Base-by-base conservation (phyloP, 2,888 invertebrate genomes). In the Zygogramma bicolorata region DNA sequence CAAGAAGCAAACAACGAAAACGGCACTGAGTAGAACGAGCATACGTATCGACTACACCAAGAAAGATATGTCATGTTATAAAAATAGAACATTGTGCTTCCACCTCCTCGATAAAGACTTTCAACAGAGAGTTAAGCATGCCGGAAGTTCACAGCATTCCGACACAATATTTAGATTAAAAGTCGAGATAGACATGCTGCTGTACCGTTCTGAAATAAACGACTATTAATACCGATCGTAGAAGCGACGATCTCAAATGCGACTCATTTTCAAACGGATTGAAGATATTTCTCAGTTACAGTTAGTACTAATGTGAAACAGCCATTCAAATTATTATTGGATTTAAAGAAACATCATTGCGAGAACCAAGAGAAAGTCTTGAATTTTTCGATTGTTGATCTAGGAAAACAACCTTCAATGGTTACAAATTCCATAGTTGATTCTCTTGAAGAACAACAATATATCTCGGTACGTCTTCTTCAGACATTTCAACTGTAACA, bases 121-220 rank as follows among this genome's bases (percentile, higher is more conserved):
- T 79, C 79, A 78, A 74, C 79, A 73, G 77, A 71, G 78, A 79
- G 75, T 76, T 71, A 72, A 78, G 76, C 68, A 75, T 80, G 80
- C 79, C 80, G 80, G 80, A 80, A 80, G 80, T 80, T 71, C 77
- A 76, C 77, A 76, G 74, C 80, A 80, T 79, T 79, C 77, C 80
- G 77, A 76, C 76, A 75, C 73, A 75, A 77, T 77, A 79, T 78
- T 78, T 71, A 79, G 79, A 77, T 78, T 73, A 76, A 73, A 76
- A 73, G 74, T 66, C 67, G 59, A 75, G 76, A 76, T 71, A 71
- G 73, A 74, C 65, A 62, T 69, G 31, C 68, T 72, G 72, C 29
- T 70, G 76, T 75, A 73, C 73, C 76, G 75, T 71, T 76, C 71
- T 69, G 75, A 75, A 76, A 76, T 76, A 76, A 75, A 73, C 65